phyloP scores from a whole-genome alignment of 2,797 vertebrate species.

The Rhincodon typus region DNA sequence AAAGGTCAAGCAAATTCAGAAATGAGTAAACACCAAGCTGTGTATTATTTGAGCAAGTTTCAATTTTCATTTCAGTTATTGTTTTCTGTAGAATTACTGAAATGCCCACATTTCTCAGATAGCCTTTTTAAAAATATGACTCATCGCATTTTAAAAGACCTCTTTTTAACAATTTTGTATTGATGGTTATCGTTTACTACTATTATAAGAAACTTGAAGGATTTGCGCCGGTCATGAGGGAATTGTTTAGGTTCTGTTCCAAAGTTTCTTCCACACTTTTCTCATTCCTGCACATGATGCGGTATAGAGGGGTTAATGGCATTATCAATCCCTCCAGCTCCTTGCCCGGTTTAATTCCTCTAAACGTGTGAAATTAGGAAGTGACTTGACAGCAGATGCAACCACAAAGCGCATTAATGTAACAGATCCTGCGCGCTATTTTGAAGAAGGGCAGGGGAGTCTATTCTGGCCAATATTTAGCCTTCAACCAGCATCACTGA shows the following conservation, averaged over 20 bases:
- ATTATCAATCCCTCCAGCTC: neutral
- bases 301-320: neutral
- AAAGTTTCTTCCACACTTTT: neutral
- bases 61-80: neutral
- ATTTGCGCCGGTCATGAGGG: neutral
- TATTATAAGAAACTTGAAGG: neutral
- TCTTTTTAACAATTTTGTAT: neutral
- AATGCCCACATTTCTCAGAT: neutral
- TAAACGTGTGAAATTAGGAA: neutral
- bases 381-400: neutral
- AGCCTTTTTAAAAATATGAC: neutral
- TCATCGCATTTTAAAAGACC: neutral
- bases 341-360: neutral
- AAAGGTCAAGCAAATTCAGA: neutral
- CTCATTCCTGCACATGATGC: neutral
- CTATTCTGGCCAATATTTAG: neutral
- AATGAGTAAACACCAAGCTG: neutral
- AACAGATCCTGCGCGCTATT: neutral
- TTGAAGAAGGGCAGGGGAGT: neutral
- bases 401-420: neutral
- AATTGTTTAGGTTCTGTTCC: neutral
- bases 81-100: slow-evolving; percentile 7
- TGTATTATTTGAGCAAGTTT: neutral
- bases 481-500: neutral
- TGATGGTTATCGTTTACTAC: neutral